Conservation (phyloP, 2,113 vertebrate species). For the Gobio gobio region DNA sequence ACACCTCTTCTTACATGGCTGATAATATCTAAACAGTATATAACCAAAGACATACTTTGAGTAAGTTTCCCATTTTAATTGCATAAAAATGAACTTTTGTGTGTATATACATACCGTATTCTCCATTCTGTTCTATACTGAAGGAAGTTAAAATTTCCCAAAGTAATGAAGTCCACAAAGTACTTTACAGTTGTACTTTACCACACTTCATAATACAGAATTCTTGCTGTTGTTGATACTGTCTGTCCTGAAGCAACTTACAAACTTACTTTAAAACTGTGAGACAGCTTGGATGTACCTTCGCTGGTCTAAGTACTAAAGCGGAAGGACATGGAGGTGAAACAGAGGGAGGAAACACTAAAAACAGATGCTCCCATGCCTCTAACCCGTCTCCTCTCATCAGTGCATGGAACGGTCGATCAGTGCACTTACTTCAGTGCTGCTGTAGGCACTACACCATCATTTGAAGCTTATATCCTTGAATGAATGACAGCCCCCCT, state of each 20-base stretch:
- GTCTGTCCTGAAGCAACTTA: conserved; percentile 16
- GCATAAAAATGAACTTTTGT: too few species aligned
- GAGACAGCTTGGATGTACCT: conserved; percentile 1
- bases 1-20: neutral
- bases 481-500: neutral
- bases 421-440: conserved; percentile 33
- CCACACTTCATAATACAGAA: conserved; percentile 7
- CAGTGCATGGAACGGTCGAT: conserved; percentile 47
- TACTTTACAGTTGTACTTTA: neutral
- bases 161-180: neutral
- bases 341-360: conserved; percentile 53
- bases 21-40: neutral
- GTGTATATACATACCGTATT: too few species aligned
- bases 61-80: neutral
- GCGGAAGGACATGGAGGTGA: conserved; percentile 36
- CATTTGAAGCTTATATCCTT: neutral
- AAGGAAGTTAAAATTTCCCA: too few species aligned
- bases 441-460: neutral
- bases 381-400: conserved; percentile 63
- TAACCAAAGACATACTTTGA: neutral
- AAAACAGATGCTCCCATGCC: conserved; percentile 68
- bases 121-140: too few species aligned
- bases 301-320: neutral
- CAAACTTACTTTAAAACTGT: conserved; percentile 3
- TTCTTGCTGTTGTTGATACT: neutral